A percentile compares a stretch with the other conserved stretches of the same genome.
These are phyloP conservation scores for Luffia ferchaultella DNA, from an alignment of 2,888 invertebrate species.

Conservation along the genomic window DNA sequence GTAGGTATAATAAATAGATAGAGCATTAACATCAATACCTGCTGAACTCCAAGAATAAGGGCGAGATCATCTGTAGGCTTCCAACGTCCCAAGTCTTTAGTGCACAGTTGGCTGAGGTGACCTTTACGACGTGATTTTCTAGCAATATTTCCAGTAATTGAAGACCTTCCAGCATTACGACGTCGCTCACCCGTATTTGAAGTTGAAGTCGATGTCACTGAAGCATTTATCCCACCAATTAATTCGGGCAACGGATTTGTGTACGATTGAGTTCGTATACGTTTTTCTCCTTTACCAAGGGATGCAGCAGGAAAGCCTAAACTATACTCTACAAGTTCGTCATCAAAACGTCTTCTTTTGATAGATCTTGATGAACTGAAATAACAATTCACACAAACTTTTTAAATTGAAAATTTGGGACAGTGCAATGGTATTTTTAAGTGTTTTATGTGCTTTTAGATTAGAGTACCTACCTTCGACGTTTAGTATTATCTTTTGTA, in stretches of 20 bases:
- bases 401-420: not conserved
- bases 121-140: conserved; percentile 68
- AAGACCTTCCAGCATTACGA: conserved; percentile 44
- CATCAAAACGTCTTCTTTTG: conserved; percentile 94
- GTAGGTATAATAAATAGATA: too few species aligned
- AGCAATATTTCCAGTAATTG: conserved; percentile 38
- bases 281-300: conserved; percentile 48
- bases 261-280: conserved; percentile 56
- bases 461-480: conserved; percentile 42
- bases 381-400: conserved; percentile 13
- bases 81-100: conserved; percentile 92
- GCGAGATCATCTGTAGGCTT: conserved; percentile 97
- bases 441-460: not conserved
- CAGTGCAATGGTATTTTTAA: not conserved
- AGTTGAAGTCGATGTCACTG: conserved; percentile 24
- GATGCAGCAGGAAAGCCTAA: conserved; percentile 71
- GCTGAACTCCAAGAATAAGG: conserved; percentile 91
- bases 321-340: conserved; percentile 95
- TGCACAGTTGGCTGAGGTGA: conserved; percentile 73
- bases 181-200: conserved; percentile 26
- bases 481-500: conserved; percentile 49
- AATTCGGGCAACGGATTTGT: conserved; percentile 59
- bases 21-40: too few species aligned
- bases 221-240: conserved; percentile 20
- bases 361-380: conserved; percentile 91